phyloP scores from a whole-genome alignment of 1,140 invertebrate species.

The Mesaphorura yosii region DNA sequence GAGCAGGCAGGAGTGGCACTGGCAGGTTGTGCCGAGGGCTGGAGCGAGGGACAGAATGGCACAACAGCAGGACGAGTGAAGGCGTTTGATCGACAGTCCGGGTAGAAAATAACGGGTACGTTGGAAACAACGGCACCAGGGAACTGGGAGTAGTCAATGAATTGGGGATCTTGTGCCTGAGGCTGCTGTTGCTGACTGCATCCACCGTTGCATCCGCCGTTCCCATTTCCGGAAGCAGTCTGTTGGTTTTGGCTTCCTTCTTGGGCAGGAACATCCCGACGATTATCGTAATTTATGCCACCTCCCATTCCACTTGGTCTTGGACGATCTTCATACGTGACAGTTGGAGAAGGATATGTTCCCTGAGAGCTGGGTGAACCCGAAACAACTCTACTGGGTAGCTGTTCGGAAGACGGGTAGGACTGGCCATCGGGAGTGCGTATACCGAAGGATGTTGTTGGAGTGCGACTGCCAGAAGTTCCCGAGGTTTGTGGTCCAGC shows the following conservation, averaged over 20 bases:
- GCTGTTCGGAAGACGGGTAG: background rate
- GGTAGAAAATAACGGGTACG: slow-evolving; percentile 29
- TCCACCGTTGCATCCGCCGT: background rate
- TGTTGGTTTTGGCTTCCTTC: background rate
- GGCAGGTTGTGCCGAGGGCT: background rate
- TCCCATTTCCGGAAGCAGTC: background rate
- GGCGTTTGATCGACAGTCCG: slow-evolving; percentile 26
- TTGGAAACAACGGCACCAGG: slow-evolving; percentile 24
- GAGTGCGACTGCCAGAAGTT: slow-evolving; percentile 1
- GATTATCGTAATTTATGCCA: no score
- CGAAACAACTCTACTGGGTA: background rate
- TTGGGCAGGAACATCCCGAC: no score
- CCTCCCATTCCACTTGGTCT: no score
- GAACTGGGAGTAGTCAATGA: slow-evolving; percentile 20
- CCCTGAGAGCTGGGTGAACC: background rate
- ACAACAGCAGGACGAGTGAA: slow-evolving; percentile 27
- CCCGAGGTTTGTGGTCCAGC: slow-evolving; percentile 7
- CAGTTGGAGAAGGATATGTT: no score
- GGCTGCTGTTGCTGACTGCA: background rate
- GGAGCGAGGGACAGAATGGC: slow-evolving; percentile 24
- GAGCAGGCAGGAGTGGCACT: background rate
- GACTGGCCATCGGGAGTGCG: background rate
- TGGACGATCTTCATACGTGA: no score
- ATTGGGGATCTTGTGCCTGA: background rate
- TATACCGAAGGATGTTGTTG: background rate